These are phyloP conservation scores for Hydropsyche betteni DNA, from an alignment of 2,888 invertebrate genomes.

Conservation along the genomic window DNA sequence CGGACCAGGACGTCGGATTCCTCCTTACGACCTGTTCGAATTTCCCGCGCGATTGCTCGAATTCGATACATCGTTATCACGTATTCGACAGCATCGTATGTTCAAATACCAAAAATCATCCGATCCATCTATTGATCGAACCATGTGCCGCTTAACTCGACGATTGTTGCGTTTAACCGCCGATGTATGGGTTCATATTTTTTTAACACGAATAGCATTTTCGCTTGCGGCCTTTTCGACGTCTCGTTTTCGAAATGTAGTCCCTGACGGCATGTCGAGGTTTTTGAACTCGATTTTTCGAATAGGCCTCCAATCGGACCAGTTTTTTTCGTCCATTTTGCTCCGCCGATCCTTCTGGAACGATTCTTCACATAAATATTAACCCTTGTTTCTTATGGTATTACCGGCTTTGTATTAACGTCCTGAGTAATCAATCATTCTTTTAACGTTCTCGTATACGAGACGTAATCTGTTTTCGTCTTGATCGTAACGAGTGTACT, in stretches of 20 bases:
- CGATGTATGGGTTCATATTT: too few relatives aligned
- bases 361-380: not conserved
- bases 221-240: too few relatives aligned
- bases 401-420: not conserved
- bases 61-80: too few relatives aligned
- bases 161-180: too few relatives aligned
- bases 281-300: constrained; percentile 10
- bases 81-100: too few relatives aligned
- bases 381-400: not conserved
- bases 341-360: constrained; percentile 12
- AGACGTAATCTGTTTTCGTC: constrained; percentile 16
- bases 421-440: constrained; percentile 17
- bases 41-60: too few relatives aligned
- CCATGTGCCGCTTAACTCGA: too few relatives aligned
- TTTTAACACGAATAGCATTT: too few relatives aligned
- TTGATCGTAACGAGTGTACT: not conserved
- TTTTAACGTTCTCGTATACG: not conserved
- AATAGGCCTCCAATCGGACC: constrained; percentile 1
- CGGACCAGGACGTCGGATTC: too few relatives aligned
- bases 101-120: too few relatives aligned
- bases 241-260: not conserved
- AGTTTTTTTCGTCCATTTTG: constrained; percentile 2
- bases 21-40: too few relatives aligned
- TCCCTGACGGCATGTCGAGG: not conserved
- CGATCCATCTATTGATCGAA: too few relatives aligned